Base-by-base conservation (phyloP, 1,140 invertebrate species). In the Aphelinus certus region DNA sequence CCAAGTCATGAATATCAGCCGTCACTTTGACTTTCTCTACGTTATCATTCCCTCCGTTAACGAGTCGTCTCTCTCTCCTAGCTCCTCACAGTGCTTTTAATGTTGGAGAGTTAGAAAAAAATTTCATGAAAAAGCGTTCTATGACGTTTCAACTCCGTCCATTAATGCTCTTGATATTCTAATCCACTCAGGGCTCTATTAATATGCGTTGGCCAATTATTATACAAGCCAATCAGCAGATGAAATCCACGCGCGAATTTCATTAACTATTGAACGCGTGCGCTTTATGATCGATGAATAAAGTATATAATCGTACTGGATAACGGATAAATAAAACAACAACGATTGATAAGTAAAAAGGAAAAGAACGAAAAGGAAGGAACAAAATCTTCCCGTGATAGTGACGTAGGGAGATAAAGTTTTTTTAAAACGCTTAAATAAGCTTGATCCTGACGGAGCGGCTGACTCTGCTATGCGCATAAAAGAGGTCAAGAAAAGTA, bases 381-480 rank as follows among this genome's bases (percentile, higher is more conserved):
- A 49, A 58, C 45, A 60, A 71, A 71, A 53, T 65, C 42, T 3
- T 69, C 69, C 69, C 51, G 7, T 48, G 26, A 48, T 48, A 58
- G 68, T 63, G 63, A 66, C 63, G 73, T 62, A 75, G 64, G 45
- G 46, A 69, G 71, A 78, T 78, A 76, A 75, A 47, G 73, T 57
- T 62, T 76, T 76, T 62, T 75, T 78, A 78, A 78, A 76, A 76
- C 71, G 69, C 72, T 78, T 78, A 76, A 69, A 63, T 72, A 79
- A 76, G 71, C 71, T 48, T 71, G 71, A 78, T 76, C 66, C 57
- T 73, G 74, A 76, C 61, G 58, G 63, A 78, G 55, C 71, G 43
- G 42, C 67, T 70, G 73, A 62, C 53, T 74, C 10, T 10, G 67
- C 55, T 46, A 47, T 7, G 43, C 42, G 56, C 55, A 64, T 70